Percentiles rank a stretch among this genome's conserved stretches.
Conservation (phyloP, 2,113 vertebrate genomes). For the Nycticryphes semicollaris region DNA sequence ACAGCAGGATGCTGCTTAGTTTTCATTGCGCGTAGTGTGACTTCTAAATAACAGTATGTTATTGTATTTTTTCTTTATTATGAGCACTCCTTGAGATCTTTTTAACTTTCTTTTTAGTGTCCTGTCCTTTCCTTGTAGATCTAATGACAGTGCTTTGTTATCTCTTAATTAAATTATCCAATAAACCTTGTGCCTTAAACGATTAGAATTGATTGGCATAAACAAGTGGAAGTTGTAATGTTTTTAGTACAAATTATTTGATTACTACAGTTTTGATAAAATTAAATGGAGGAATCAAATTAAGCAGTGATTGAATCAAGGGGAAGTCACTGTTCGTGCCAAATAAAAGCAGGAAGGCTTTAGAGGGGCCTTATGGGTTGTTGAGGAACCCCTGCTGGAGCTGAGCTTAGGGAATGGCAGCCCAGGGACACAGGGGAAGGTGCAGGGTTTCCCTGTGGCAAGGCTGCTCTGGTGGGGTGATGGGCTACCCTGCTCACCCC, state of each 20-base stretch:
- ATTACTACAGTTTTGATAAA: constrained; percentile 44
- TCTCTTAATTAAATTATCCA: constrained; percentile 1
- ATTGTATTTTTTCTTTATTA: background rate
- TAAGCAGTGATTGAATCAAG: constrained; percentile 55
- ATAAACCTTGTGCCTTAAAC: background rate
- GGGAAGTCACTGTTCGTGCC: background rate
- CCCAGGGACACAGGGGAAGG: accelerated
- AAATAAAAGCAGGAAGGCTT: background rate
- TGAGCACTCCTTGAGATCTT: background rate
- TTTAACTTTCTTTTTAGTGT: background rate
- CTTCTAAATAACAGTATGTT: constrained; percentile 30
- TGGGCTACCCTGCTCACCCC: background rate
- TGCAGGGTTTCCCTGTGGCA: background rate
- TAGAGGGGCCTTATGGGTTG: background rate
- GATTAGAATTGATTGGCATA: constrained; percentile 43
- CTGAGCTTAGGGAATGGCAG: background rate
- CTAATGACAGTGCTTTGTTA: background rate
- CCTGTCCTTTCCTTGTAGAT: background rate
- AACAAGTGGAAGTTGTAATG: constrained; percentile 49
- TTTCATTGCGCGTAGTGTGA: background rate
- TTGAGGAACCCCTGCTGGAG: background rate
- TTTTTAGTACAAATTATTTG: constrained; percentile 36
- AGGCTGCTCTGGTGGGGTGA: background rate
- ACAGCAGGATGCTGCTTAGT: constrained; percentile 10
- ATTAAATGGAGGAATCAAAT: constrained; percentile 64